Evolutionary conservation across 2,888 invertebrate genomes (phyloP), one percentile per base, ranked within the genome.

Genomic region (Luffia ferchaultella): DNA sequence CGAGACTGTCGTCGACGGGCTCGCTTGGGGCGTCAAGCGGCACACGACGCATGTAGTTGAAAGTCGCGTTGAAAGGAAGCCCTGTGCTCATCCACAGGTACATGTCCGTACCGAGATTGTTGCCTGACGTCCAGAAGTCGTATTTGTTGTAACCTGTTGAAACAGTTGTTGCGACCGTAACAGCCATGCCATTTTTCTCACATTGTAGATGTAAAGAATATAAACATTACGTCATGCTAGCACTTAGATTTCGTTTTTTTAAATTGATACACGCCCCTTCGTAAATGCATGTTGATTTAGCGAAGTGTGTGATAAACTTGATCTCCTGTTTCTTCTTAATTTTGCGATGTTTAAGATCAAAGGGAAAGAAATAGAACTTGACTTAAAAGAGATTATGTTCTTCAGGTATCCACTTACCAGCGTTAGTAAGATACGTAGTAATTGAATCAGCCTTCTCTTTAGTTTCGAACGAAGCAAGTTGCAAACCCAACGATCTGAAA

Each of bases 61-160:
- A 94, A n/a, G 93, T 93, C 18, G 92, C 90, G 73, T 95, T 94
- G 79, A 94, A 93, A 40, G 93, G 93, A 53, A 93, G 76, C 15
- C 94, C 94, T 40, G 93, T 93, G 69, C 93, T 93, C 93, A 94
- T 93, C 94, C 94, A 95, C 53, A 94, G 80, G 73, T 92, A 91
- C 92, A 93, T 93, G 64, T 93, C 92, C 16, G 93, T 93, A 40
- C 94, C 94, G 52, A 95, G 82, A 61, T 92, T 90, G 75, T 95
- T 95, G 54, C 94, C 94, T 52, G 93, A 93, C 62, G 93, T 93
- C 94, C 94, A 95, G 74, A 93, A 94, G 68, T 93, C 93, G 63
- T 90, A 92, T 66, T 92, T 91, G 59, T 90, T 90, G 71, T 92
- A 93, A 2, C 88, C 88, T 88, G 70, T 18, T 68, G 68, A 53